A percentile compares a stretch with the other conserved stretches of the same genome.
Conservation (phyloP, 2,113 vertebrate genomes). For the Aphyosemion australe region DNA sequence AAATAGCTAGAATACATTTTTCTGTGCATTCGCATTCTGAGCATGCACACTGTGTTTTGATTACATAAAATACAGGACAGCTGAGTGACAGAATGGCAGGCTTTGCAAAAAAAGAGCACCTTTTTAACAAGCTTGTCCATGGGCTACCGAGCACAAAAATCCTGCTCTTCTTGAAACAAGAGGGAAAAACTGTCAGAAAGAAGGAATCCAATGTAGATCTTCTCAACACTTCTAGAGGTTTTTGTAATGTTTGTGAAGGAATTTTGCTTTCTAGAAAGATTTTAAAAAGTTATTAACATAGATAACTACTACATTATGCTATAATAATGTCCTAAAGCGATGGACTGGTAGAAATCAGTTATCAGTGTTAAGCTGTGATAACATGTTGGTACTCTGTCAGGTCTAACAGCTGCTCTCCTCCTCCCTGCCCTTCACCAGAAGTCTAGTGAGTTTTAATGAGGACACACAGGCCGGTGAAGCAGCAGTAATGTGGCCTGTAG, state of each 20-base stretch:
- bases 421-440: conserved; percentile 23
- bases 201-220: conserved; percentile 10
- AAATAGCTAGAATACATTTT: conserved; percentile 9
- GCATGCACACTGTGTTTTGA: conserved; percentile 25
- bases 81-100: conserved; percentile 56
- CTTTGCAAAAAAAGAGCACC: conserved; percentile 41
- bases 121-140: conserved; percentile 53
- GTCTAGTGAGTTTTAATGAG: conserved; percentile 56
- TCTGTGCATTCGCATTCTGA: conserved; percentile 27
- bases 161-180: conserved; percentile 12
- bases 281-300: background rate
- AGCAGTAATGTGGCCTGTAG: conserved; percentile 51
- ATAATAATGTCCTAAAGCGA: background rate
- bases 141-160: conserved; percentile 21
- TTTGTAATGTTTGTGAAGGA: background rate
- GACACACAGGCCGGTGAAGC: conserved; percentile 36
- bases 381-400: conserved; percentile 20
- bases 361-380: background rate
- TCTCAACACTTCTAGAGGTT: background rate
- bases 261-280: background rate
- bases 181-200: conserved; percentile 18
- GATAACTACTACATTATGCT: background rate
- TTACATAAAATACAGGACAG: conserved; percentile 40
- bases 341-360: background rate
- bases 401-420: conserved; percentile 28